These are phyloP conservation scores for Chloroclystis v-ata DNA, from an alignment of 2,888 invertebrate species.

Conservation along the genomic window DNA sequence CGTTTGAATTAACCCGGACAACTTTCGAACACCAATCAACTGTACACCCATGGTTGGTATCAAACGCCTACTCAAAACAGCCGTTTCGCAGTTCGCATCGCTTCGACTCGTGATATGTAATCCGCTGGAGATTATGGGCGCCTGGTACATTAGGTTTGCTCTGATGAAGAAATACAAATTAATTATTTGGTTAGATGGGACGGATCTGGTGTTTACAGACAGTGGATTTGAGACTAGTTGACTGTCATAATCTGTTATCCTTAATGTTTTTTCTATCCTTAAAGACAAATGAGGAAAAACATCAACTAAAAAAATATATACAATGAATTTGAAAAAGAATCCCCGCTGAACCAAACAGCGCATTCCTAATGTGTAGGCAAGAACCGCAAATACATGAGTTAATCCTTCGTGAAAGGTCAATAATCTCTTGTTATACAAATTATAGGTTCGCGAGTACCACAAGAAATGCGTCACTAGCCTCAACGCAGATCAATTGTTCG, in stretches of 20 bases:
- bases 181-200: conserved; percentile 6
- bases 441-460: conserved; percentile 24
- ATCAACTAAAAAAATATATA: too few relatives aligned
- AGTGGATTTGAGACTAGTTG: too few relatives aligned
- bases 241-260: too few relatives aligned
- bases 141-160: conserved; percentile 38
- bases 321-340: too few relatives aligned
- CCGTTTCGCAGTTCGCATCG: conserved; percentile 34
- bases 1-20: conserved; percentile 65
- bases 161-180: conserved; percentile 43
- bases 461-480: conserved; percentile 26
- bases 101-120: conserved; percentile 30
- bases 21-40: conserved; percentile 44
- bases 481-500: conserved; percentile 19
- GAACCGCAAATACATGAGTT: conserved; percentile 27
- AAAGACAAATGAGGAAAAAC: too few relatives aligned
- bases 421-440: conserved; percentile 28
- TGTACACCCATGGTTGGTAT: conserved; percentile 35
- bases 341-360: too few relatives aligned
- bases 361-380: conserved; percentile 22
- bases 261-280: too few relatives aligned
- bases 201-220: neutral
- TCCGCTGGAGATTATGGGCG: conserved; percentile 37
- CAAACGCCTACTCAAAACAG: conserved; percentile 38
- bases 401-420: conserved; percentile 34